Evolutionary conservation across 2,888 invertebrate genomes (phyloP).

Genomic region (Caenorhabditis sp.): DNA sequence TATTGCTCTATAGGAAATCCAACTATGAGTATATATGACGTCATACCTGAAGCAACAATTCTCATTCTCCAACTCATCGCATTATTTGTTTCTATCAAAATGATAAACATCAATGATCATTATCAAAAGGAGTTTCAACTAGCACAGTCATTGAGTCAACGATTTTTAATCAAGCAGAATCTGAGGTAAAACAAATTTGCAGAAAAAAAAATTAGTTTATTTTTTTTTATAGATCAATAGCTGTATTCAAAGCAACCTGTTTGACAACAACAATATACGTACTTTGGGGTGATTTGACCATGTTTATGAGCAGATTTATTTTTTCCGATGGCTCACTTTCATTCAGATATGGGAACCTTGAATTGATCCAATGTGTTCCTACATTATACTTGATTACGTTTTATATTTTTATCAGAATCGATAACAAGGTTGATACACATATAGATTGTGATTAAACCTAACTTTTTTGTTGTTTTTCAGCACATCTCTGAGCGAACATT

Average conservation of each 20-base stretch:
- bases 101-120: background rate
- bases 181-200: too few relatives aligned
- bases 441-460: too few relatives aligned
- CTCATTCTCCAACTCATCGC: conserved; percentile 6
- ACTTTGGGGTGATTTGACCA: conserved; percentile 1
- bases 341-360: conserved; percentile 10
- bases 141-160: conserved; percentile 7
- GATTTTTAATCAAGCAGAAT: conserved; percentile 26
- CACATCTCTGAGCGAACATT: background rate
- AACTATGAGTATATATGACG: conserved; percentile 2
- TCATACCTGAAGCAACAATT: conserved; percentile 6
- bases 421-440: background rate
- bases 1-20: background rate
- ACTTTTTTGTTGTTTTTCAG: background rate
- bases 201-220: background rate
- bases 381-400: background rate
- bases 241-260: conserved; percentile 19
- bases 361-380: conserved; percentile 5
- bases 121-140: conserved; percentile 4
- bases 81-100: background rate
- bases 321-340: background rate
- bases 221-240: background rate
- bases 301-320: background rate
- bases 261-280: conserved; percentile 20
- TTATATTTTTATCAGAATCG: background rate